Percentiles rank a stretch among this genome's conserved stretches.
Conservation (phyloP, 2,113 vertebrate species). For the Microcebus lehilahytsara region DNA sequence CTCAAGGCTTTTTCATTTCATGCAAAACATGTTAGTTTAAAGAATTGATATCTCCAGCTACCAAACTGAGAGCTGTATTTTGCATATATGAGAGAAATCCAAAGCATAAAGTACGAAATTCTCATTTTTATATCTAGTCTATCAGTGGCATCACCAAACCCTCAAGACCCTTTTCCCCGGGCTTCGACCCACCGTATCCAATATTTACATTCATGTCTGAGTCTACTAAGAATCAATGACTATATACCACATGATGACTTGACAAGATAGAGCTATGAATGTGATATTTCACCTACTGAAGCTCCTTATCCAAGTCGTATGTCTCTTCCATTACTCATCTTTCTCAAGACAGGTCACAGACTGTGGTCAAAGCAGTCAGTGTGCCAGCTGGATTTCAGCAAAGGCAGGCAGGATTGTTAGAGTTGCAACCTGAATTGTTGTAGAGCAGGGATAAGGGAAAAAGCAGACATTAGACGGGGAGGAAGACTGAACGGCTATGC, state of each 20-base stretch:
- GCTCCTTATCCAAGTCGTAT: background rate
- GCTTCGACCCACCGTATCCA: background rate
- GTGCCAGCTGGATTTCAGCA: background rate
- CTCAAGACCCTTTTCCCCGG: background rate
- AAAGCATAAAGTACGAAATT: background rate
- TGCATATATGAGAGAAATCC: background rate
- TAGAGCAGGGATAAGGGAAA: background rate
- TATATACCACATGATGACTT: background rate
- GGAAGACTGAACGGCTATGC: background rate
- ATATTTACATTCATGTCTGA: constrained; percentile 10
- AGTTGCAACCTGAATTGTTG: background rate
- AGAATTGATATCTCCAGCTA: constrained; percentile 39
- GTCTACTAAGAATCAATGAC: background rate
- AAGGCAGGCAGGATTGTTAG: background rate
- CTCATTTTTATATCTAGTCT: background rate
- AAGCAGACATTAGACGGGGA: background rate
- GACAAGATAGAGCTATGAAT: background rate
- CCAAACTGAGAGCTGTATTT: constrained; percentile 1
- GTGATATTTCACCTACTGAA: background rate
- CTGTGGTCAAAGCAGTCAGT: background rate
- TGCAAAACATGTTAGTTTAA: constrained; percentile 1
- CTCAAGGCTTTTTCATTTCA: constrained; percentile 48
- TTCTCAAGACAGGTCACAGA: background rate
- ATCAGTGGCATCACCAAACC: background rate
- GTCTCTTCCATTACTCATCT: background rate